phyloP scores from a whole-genome alignment of 1,140 invertebrate genomes.

The Formica selysi region DNA sequence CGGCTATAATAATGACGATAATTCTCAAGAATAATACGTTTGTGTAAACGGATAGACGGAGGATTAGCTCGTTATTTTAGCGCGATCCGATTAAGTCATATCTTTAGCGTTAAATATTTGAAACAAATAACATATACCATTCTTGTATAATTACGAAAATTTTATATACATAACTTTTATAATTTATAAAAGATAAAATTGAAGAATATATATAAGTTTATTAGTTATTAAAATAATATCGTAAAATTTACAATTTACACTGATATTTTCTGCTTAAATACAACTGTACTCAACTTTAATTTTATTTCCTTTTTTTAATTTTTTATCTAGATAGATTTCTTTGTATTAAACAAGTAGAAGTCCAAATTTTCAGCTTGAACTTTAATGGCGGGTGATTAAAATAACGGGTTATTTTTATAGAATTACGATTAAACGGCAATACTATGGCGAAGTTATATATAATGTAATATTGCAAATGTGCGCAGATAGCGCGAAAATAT shows the following conservation, averaged over 20 bases:
- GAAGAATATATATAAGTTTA: background rate
- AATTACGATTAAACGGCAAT: background rate
- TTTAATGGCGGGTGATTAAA: background rate
- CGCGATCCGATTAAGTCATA: too few species aligned
- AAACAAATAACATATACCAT: background rate
- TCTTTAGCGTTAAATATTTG: background rate
- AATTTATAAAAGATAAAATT: background rate
- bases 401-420: background rate
- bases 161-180: background rate
- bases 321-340: background rate
- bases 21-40: slow-evolving; percentile 43
- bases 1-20: slow-evolving; percentile 45
- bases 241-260: background rate
- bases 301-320: background rate
- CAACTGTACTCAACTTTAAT: background rate
- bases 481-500: background rate
- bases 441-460: background rate
- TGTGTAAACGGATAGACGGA: background rate
- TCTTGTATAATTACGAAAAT: background rate
- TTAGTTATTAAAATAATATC: background rate
- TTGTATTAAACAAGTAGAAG: background rate
- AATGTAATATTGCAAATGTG: too few species aligned
- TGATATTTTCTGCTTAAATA: background rate
- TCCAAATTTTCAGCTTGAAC: background rate
- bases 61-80: slow-evolving; percentile 18